Evolutionary conservation across 2,888 invertebrate genomes (phyloP), one percentile per base, ranked within the genome.

Genomic region (Aplocera efformata): DNA sequence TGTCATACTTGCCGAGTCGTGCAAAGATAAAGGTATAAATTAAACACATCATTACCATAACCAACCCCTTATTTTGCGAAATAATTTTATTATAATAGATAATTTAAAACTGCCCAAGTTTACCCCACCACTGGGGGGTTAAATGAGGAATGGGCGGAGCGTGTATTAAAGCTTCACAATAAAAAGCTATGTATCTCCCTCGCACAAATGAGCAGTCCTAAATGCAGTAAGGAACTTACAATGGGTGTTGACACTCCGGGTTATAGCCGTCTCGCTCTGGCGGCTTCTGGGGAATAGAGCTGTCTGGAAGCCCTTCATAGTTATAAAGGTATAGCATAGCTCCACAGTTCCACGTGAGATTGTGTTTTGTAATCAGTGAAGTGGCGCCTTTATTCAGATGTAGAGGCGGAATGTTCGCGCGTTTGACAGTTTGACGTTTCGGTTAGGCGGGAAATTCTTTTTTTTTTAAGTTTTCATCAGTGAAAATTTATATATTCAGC

Each of bases 11-110:
- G 55, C 48, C 51, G 42, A 48, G 42, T 44, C 53, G 51, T 46
- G 51, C 57, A 51, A 53, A 68, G 63, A 61, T 60, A 67, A 72
- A 77, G 71, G 73, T 67, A 77, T 78, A 81, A 81, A 85, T 83
- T 79, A 81, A 83, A 81, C 78, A 79, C 79, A 80, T 84, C 79
- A 84, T 88, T 83, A 84, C 72, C 79, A 79, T 78, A 84, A 79
- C 79, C 84, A 84, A 86, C 83, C 86, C 84, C 85, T 85, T 85
- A 86, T 84, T 85, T 84, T 69, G 70, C 70, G 68, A 83, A 86
- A 86, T 85, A 82, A 86, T 86, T 86, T 86, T 85, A 85, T 85
- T 84, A 84, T 83, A 86, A 86, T 84, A 82, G 85, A 85, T 85
- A 86, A 86, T 84, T 88, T 86, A 82, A 86, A 86, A 85, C 84